Conservation (phyloP, 2,888 invertebrate species). For the Oxycera nigricornis region DNA sequence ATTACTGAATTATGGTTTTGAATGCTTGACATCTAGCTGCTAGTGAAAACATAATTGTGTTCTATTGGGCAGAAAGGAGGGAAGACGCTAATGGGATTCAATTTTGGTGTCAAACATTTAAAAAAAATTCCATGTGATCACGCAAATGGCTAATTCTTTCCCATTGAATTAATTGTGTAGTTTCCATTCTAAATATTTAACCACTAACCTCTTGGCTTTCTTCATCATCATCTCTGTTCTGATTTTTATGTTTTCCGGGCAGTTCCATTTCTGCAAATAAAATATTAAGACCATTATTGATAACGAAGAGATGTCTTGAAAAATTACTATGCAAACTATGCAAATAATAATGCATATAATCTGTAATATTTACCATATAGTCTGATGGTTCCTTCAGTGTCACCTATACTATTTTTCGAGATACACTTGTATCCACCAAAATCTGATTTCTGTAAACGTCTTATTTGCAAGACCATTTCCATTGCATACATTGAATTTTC, state of each 20-base stretch:
- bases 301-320: neutral
- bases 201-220: conserved; percentile 59
- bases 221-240: conserved; percentile 64
- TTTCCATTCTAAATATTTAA: too few species aligned
- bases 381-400: conserved; percentile 87
- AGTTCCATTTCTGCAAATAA: conserved; percentile 57
- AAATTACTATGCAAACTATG: too few species aligned
- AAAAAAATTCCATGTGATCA: too few species aligned
- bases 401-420: conserved; percentile 91
- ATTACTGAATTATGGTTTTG: too few species aligned
- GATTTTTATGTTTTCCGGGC: conserved; percentile 58
- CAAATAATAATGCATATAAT: too few species aligned
- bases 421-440: conserved; percentile 90
- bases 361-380: conserved; percentile 76
- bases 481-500: conserved; percentile 83
- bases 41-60: too few species aligned
- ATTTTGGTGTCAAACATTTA: too few species aligned
- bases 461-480: conserved; percentile 81
- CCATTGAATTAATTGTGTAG: too few species aligned
- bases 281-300: neutral
- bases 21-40: too few species aligned
- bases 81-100: too few species aligned
- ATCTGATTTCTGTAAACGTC: conserved; percentile 76
- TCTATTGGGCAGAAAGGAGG: too few species aligned
- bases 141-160: too few species aligned